Percentiles rank a stretch among this genome's conserved stretches.
Evolutionary conservation across 2,113 vertebrate genomes (phyloP).

Genomic region (Cyprinodon tularosa): DNA sequence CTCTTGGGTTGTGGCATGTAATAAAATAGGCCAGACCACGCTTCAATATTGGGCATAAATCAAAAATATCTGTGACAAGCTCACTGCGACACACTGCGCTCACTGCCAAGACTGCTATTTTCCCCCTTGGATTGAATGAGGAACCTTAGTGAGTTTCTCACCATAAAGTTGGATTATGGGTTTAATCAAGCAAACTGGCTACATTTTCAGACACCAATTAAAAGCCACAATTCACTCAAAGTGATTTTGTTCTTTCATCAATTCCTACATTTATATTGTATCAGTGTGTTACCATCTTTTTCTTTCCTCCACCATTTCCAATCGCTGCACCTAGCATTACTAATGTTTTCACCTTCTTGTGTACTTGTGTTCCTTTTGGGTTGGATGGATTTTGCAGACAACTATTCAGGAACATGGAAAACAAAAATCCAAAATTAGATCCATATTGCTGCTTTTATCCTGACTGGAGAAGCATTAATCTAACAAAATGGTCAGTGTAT

Average conservation of each 20-base stretch:
- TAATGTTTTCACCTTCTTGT: neutral
- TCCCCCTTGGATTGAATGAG: neutral
- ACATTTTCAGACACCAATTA: neutral
- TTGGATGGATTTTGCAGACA: neutral
- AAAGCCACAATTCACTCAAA: neutral
- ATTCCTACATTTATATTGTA: neutral
- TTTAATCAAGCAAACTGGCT: neutral
- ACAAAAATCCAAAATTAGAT: neutral
- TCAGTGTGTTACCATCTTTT: neutral
- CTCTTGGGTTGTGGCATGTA: too few relatives aligned
- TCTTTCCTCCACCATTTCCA: neutral
- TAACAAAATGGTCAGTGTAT: too few relatives aligned
- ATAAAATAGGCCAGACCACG: too few relatives aligned
- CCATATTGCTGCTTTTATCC: neutral
- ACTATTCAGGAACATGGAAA: neutral
- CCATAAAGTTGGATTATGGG: neutral
- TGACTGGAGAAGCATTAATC: neutral
- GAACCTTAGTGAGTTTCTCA: neutral
- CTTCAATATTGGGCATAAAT: too few relatives aligned
- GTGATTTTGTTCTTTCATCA: neutral
- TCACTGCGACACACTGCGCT: too few relatives aligned
- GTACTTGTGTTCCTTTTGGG: neutral
- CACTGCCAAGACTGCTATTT: neutral
- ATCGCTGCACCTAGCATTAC: neutral
- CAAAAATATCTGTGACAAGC: too few relatives aligned